These are phyloP conservation scores for Spinus olivaceus DNA, from an alignment of 2,797 vertebrate species.

Conservation along the genomic window DNA sequence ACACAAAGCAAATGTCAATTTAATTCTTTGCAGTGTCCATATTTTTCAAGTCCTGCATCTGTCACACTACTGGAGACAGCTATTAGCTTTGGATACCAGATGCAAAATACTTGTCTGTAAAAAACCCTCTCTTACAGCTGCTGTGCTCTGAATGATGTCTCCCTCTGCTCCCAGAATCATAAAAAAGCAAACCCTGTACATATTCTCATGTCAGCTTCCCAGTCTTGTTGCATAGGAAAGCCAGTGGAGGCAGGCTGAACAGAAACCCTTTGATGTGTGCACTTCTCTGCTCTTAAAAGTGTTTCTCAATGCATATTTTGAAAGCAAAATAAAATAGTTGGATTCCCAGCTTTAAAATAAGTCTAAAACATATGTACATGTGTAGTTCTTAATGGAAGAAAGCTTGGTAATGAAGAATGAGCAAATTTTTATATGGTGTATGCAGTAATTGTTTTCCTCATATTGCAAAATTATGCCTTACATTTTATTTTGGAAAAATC, in stretches of 20 bases:
- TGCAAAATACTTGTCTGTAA: background rate
- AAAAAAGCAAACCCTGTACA: background rate
- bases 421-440: background rate
- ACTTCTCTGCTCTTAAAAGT: background rate
- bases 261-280: background rate
- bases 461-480: background rate
- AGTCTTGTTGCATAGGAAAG: background rate
- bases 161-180: background rate
- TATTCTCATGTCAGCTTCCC: background rate
- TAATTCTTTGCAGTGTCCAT: background rate
- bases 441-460: background rate
- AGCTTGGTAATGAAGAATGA: background rate
- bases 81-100: background rate
- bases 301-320: background rate
- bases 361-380: fast-evolving
- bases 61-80: background rate
- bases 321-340: background rate
- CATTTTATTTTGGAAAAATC: background rate
- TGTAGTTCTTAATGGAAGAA: background rate
- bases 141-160: background rate
- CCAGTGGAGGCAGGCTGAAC: background rate
- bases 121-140: background rate
- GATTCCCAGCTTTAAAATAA: background rate
- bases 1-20: background rate
- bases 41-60: background rate